These are phyloP conservation scores for Parapristionchus giblindavisi DNA, from an alignment of 2,888 invertebrate genomes.

Conservation along the genomic window DNA sequence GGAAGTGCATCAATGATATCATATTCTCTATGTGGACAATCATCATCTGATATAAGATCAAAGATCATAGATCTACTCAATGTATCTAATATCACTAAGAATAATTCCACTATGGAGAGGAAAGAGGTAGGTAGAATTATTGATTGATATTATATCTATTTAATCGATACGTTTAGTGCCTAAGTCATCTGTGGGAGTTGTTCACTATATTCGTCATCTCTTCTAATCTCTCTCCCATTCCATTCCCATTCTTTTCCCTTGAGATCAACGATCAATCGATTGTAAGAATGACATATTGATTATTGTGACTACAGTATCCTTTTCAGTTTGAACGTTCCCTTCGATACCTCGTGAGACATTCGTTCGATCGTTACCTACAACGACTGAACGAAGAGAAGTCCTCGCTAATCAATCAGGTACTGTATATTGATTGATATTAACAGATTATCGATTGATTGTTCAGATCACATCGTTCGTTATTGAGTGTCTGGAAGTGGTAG, in stretches of 20 bases:
- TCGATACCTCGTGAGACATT: not conserved
- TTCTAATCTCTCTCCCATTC: not conserved
- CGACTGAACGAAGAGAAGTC: not conserved
- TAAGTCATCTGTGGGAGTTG: slow-evolving; percentile 27
- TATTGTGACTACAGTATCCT: not conserved
- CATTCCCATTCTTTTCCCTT: slow-evolving; percentile 24
- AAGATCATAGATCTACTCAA: slow-evolving; percentile 23
- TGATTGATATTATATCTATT: not conserved
- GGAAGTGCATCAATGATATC: not conserved
- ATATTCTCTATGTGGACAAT: not conserved
- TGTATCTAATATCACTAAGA: slow-evolving; percentile 17
- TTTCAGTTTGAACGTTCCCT: not conserved
- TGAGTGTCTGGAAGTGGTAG: not conserved
- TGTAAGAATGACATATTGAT: no score
- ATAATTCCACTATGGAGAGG: slow-evolving; percentile 13
- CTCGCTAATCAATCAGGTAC: not conserved
- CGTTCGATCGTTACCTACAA: slow-evolving; percentile 1
- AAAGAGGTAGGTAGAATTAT: slow-evolving; percentile 4
- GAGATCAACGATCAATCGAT: no score
- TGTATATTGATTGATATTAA: not conserved
- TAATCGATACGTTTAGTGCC: not conserved
- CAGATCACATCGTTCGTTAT: not conserved
- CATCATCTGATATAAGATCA: not conserved
- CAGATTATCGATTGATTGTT: not conserved
- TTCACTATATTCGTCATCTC: slow-evolving; percentile 10